Evolutionary conservation across 2,888 invertebrate species (phyloP).

Genomic region (Drosophila kanekoi): DNA sequence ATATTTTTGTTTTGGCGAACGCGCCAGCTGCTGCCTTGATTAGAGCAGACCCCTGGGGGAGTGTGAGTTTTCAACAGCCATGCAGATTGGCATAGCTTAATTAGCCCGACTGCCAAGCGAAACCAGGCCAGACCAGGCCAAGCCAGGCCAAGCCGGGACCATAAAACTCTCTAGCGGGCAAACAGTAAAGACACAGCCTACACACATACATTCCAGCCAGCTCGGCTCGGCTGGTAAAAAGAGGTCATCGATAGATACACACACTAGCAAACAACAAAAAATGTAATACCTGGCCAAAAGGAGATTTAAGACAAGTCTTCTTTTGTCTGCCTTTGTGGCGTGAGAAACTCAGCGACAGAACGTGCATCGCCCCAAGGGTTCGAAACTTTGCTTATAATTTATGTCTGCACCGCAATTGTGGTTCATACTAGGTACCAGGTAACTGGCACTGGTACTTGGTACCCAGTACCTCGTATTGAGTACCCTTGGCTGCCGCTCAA

Average conservation of each 20-base stretch:
- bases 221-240: slow-evolving; percentile 49
- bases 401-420: slow-evolving; percentile 60
- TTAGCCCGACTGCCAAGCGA: slow-evolving; percentile 57
- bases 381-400: slow-evolving; percentile 68
- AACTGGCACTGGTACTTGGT: slow-evolving; percentile 12
- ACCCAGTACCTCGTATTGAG: slow-evolving; percentile 8
- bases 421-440: slow-evolving; percentile 9
- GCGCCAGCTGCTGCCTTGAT: slow-evolving; percentile 54
- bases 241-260: slow-evolving; percentile 70
- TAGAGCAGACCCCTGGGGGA: slow-evolving; percentile 41
- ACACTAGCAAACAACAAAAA: slow-evolving; percentile 31
- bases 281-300: slow-evolving; percentile 50
- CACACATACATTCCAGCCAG: slow-evolving; percentile 44
- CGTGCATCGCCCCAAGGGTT: slow-evolving; percentile 75
- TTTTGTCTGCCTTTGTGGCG: slow-evolving; percentile 47
- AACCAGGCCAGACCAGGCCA: slow-evolving; percentile 54
- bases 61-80: slow-evolving; percentile 45
- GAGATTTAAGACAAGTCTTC: slow-evolving; percentile 41
- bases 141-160: slow-evolving; percentile 8
- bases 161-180: slow-evolving; percentile 23
- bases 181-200: slow-evolving; percentile 28
- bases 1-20: slow-evolving; percentile 25
- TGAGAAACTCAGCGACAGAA: slow-evolving; percentile 73
- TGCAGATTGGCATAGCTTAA: slow-evolving; percentile 76
- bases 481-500: slow-evolving; percentile 56